Conservation (phyloP, 1,140 invertebrate species). For the Myzus persicae region DNA sequence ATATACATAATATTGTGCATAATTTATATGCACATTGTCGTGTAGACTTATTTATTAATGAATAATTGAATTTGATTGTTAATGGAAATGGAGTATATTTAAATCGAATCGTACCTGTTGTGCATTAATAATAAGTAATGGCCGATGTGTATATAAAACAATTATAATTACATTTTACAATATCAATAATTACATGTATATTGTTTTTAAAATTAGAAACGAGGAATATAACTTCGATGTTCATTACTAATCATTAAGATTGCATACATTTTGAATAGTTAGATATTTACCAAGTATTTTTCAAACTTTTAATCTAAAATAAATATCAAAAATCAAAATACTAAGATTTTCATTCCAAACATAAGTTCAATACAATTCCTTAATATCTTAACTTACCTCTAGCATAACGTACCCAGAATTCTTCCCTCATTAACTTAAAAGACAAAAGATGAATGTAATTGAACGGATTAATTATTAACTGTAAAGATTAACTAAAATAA, state of each 20-base stretch:
- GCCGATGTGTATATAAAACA: background rate
- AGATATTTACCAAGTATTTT: too few relatives aligned
- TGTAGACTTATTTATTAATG: background rate
- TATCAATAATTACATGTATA: background rate
- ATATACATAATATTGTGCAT: background rate
- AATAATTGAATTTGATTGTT: constrained; percentile 8
- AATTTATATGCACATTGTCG: background rate
- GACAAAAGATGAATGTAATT: too few relatives aligned
- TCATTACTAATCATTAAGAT: background rate
- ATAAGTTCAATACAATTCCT: background rate
- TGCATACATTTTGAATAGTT: background rate
- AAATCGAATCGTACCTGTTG: background rate
- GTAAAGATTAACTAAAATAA: too few relatives aligned
- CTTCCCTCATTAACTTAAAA: background rate
- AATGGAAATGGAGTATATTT: background rate
- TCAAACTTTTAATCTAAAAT: too few relatives aligned
- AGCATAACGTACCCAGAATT: background rate
- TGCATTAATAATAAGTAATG: background rate
- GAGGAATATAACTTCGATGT: background rate
- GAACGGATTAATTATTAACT: too few relatives aligned
- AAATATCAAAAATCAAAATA: background rate
- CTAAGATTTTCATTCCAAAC: background rate
- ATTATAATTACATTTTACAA: background rate
- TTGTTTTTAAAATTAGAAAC: background rate
- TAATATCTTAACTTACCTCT: background rate